Evolutionary conservation across 2,113 vertebrate genomes (phyloP), one percentile per base, ranked within the genome.

Genomic region (Nyctibius bracteatus): DNA sequence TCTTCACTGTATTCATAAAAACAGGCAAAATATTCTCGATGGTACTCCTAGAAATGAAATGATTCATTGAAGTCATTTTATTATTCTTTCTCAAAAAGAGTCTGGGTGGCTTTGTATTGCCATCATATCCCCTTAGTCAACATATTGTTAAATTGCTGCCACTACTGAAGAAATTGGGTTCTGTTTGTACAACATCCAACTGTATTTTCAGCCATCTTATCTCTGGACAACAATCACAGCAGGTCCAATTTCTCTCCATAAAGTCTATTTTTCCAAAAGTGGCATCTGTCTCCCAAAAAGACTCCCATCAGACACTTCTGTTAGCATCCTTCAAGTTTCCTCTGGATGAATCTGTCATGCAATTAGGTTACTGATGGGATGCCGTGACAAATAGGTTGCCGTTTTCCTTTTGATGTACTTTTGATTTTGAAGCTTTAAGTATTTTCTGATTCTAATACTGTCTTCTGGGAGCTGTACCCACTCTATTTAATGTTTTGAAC

Each of bases 281-380:
- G 46, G 33, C 81, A 92, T 92, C 86, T 63, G 28, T 97, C 80
- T 97, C 97, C 95, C 91, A 80, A 74, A 74, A 96, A 98, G 93
- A 95, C 61, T 89, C 83, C 68, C 71, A 90, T 90, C 77, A 88
- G 88, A 81, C 61, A 86, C 51, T 94, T 94, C 66, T 81, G 86
- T 91, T 96, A 96, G 55, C 87, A 92, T 92, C 94, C 96, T 97
- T 96, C 72, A 79, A 94, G 81, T 94, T 96, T 87, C 58, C 78
- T 96, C 84, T 97, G 95, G 95, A 94, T 94, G 49, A 93, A 82
- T 94, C 86, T 86, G 83, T 91, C 88, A 92, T 83, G 84, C 86
- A 92, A 94, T 95, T 92, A 93, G 61, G 71, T 72, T 97, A 59
- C 90, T 94, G 84, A 90, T 86, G 79, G 52, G 83, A 91, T 96